Percentiles rank a stretch among this genome's conserved stretches.
Conservation (phyloP, 2,113 vertebrate species). For the Myrmophylax atrothorax region DNA sequence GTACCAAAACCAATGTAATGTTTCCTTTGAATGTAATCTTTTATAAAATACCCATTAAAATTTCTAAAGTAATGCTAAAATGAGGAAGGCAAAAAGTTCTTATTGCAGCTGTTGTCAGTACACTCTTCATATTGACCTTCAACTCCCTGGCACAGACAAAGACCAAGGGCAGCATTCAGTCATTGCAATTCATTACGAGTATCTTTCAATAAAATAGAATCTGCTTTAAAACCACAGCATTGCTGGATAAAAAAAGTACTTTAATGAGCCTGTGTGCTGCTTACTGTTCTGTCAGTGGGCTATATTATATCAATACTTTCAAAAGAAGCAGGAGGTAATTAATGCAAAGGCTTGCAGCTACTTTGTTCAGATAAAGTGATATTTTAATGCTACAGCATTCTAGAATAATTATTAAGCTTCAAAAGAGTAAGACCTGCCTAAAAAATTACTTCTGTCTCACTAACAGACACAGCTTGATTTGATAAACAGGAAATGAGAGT, state of each 20-base stretch:
- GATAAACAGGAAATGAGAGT: constrained; percentile 70
- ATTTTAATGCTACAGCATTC: constrained; percentile 3
- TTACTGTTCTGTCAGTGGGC: not conserved
- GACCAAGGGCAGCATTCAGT: not conserved
- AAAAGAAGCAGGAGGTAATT: not conserved
- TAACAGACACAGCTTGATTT: constrained; percentile 21
- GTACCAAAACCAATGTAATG: not conserved
- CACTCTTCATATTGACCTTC: not conserved
- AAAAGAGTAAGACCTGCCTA: not conserved
- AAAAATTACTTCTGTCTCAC: constrained; percentile 32
- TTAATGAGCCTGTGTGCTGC: not conserved
- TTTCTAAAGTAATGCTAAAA: not conserved
- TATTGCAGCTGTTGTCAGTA: not conserved
- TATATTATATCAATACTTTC: not conserved
- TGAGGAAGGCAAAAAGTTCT: not conserved
- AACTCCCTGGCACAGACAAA: not conserved
- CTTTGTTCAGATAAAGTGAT: not conserved
- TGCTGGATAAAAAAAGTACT: not conserved
- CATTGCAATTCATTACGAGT: not conserved
- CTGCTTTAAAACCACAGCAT: not conserved
- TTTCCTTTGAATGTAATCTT: not conserved
- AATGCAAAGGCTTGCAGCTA: not conserved
- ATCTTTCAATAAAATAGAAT: not conserved
- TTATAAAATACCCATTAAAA: not conserved
- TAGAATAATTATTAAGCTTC: constrained; percentile 35